phyloP scores from a whole-genome alignment of 2,113 vertebrate genomes.

The Gadus macrocephalus region DNA sequence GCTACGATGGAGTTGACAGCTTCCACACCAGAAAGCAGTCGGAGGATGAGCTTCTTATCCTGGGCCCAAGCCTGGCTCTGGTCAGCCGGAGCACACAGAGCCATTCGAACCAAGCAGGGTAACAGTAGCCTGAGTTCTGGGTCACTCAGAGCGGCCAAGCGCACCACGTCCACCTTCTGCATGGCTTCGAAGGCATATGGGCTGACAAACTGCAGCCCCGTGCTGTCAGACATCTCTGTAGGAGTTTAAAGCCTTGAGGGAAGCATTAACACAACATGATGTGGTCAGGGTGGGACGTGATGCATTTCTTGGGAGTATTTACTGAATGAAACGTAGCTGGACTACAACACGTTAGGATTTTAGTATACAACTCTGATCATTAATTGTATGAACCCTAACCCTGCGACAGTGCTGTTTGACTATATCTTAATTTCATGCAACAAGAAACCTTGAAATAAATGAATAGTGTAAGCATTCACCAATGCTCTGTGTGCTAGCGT shows the following conservation, averaged over 20 bases:
- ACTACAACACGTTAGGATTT: too few relatives aligned
- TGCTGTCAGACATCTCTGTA: conserved; percentile 78
- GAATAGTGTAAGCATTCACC: too few relatives aligned
- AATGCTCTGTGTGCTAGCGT: too few relatives aligned
- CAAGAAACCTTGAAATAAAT: too few relatives aligned
- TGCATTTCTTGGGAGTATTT: too few relatives aligned
- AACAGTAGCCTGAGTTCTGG: conserved; percentile 89
- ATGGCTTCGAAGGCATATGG: conserved; percentile 95
- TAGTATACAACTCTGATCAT: too few relatives aligned
- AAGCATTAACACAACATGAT: too few relatives aligned
- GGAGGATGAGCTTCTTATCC: conserved; percentile 96
- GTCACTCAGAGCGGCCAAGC: conserved; percentile 87
- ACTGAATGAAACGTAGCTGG: too few relatives aligned
- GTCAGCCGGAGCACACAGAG: conserved; percentile 93
- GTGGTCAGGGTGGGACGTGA: too few relatives aligned
- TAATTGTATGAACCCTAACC: too few relatives aligned
- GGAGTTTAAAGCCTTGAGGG: not conserved
- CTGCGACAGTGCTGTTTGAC: too few relatives aligned
- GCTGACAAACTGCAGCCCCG: conserved; percentile 88
- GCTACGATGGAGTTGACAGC: conserved; percentile 98
- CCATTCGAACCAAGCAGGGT: conserved; percentile 96
- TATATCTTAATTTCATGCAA: too few relatives aligned
- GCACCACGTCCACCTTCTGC: conserved; percentile 94
- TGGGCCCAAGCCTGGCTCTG: conserved; percentile 97
- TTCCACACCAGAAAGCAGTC: conserved; percentile 94